Evolutionary conservation across 2,888 invertebrate species (phyloP), one percentile per base, ranked within the genome.

Genomic region (Cephus sareptanus): DNA sequence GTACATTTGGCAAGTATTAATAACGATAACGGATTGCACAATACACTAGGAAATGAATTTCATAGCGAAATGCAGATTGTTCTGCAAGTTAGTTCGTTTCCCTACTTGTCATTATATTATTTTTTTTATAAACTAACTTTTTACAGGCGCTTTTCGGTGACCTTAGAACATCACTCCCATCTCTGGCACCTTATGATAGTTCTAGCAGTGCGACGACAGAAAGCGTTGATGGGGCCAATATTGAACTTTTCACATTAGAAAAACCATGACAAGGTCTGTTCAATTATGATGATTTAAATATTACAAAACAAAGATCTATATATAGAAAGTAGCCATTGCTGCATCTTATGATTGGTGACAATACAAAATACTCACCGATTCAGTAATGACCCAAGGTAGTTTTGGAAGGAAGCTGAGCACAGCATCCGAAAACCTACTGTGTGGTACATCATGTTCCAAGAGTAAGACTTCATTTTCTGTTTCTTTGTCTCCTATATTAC

Each of bases 391-490:
- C 98, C 98, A 99, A 35, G 98, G 97, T 87, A 97, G 90, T 82
- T 95, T 94, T 0, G 99, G 99, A 73, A 99, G 93, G 89, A 97
- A 99, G 78, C 95, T 95, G 0, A 98, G 94, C 30, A 99, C 99
- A 56, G 97, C 96, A 86, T 98, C 97, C 0, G 98, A 98, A 92
- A 99, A 99, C 83, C 97, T 95, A 83, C 97, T 96, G 89, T 99
- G 98, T 0, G 99, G 99, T 2, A 99, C 96, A 91, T 99, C 99
- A 90, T 99, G 98, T 88, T 99, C 99, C 80, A 99, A 91, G 2
- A 99, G 93, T 70, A 99, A 94, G 12, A 98, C 99, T 92, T 99
- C 98, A 90, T 99, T 99, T 92, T 99, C 99, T 0, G 99, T 98
- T 23, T 96, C 95, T 89, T 97, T 97, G 89, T 98, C 97, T 34